These are phyloP conservation scores for Eumeta japonica DNA, from an alignment of 1,140 invertebrate genomes.

Conservation along the genomic window DNA sequence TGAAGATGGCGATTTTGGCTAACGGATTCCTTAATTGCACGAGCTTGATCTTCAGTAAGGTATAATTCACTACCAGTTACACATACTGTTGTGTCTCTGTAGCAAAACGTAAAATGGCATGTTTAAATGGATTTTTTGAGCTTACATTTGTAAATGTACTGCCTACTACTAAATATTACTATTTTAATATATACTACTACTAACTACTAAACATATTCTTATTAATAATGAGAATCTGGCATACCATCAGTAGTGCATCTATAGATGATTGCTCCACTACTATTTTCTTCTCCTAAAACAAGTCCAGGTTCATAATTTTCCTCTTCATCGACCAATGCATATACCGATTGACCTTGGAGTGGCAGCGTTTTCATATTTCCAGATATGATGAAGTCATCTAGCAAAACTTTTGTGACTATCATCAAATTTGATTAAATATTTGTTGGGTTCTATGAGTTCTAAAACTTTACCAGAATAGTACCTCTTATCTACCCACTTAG, in stretches of 20 bases:
- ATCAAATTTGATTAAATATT: constrained; percentile 62
- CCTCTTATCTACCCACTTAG: constrained; percentile 64
- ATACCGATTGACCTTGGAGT: constrained; percentile 49
- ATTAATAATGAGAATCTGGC: too few species aligned
- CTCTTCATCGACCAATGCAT: constrained; percentile 50
- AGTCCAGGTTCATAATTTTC: constrained; percentile 51
- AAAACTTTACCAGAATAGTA: constrained; percentile 62
- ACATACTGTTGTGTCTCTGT: constrained; percentile 44
- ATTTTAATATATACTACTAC: too few species aligned
- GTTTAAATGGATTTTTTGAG: too few species aligned
- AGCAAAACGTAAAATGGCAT: constrained; percentile 6
- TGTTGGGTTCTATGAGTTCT: constrained; percentile 55
- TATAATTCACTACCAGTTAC: constrained; percentile 52
- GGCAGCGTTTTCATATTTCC: constrained; percentile 51
- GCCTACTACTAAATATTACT: too few species aligned
- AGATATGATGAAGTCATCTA: constrained; percentile 62
- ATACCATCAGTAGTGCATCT: constrained; percentile 52
- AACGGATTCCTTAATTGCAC: constrained; percentile 35
- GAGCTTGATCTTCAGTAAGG: constrained; percentile 52
- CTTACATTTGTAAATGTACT: too few species aligned
- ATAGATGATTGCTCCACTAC: constrained; percentile 46
- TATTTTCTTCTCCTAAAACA: constrained; percentile 45
- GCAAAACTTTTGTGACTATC: constrained; percentile 59
- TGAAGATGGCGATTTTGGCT: constrained; percentile 21
- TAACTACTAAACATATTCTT: too few species aligned